Evolutionary conservation across 23 tunicate genomes (phyloP).

Genomic region (Corella eumyota): DNA sequence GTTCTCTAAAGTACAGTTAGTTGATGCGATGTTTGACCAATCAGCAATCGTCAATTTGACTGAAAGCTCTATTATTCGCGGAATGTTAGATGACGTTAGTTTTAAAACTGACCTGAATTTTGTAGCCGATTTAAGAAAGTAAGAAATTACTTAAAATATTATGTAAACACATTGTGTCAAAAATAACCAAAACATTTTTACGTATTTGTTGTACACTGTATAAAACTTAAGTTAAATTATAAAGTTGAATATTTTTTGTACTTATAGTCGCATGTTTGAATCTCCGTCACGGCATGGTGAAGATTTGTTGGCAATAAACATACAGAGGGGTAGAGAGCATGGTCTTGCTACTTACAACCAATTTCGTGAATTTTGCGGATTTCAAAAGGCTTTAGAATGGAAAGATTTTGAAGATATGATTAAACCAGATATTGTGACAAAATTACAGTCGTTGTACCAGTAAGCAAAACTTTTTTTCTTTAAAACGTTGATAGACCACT

Average conservation of each 20-base stretch:
- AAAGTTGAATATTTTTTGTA: too few relatives aligned
- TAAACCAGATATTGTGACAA: not conserved
- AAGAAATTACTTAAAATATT: too few relatives aligned
- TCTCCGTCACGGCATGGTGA: slow-evolving; percentile 13
- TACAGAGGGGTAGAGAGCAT: slow-evolving; percentile 63
- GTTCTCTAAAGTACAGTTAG: slow-evolving; percentile 3
- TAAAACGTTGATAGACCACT: not conserved
- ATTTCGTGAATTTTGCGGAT: slow-evolving; percentile 51
- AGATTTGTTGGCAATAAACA: slow-evolving; percentile 68
- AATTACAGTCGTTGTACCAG: slow-evolving; percentile 6
- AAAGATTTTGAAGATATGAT: slow-evolving; percentile 26
- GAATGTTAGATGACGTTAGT: slow-evolving; percentile 45
- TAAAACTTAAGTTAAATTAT: too few relatives aligned
- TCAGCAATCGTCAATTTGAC: slow-evolving; percentile 21
- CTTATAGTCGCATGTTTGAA: slow-evolving; percentile 35
- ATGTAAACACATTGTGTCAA: too few relatives aligned
- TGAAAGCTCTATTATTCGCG: slow-evolving; percentile 36
- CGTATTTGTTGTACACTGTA: too few relatives aligned
- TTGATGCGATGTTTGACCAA: slow-evolving; percentile 17
- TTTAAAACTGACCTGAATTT: slow-evolving; percentile 17
- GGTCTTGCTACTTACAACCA: slow-evolving; percentile 69
- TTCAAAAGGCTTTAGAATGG: slow-evolving; percentile 29
- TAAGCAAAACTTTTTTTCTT: not conserved
- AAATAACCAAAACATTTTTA: too few relatives aligned
- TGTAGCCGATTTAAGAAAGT: slow-evolving; percentile 34